These are phyloP conservation scores for Zeugodacus cucurbitae DNA, from an alignment of 1,140 invertebrate genomes.

Conservation along the genomic window DNA sequence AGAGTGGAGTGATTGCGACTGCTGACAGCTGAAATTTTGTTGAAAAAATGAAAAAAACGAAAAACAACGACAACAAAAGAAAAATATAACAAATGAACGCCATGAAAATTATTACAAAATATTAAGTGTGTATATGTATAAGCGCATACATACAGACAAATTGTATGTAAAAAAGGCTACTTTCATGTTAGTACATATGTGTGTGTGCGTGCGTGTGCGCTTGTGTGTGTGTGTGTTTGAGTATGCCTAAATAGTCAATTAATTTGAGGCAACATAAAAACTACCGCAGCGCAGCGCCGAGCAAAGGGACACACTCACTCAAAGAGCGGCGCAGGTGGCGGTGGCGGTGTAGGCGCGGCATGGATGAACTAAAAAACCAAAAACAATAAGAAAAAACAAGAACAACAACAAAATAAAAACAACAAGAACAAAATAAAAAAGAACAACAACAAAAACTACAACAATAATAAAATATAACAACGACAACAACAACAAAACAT, in stretches of 20 bases:
- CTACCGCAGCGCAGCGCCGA: background rate
- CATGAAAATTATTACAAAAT: too few species aligned
- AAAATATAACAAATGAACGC: background rate
- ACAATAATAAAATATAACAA: background rate
- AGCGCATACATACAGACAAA: too few species aligned
- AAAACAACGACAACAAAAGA: background rate
- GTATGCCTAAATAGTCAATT: slow-evolving; percentile 35
- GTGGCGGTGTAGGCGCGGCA: background rate
- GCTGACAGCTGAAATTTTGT: background rate
- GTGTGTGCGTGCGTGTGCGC: background rate
- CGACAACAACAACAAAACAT: background rate
- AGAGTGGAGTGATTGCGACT: too few species aligned
- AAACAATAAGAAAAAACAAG: background rate
- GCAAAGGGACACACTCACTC: too few species aligned
- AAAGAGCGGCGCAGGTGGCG: background rate
- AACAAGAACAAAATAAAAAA: too few species aligned
- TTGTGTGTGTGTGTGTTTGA: background rate
- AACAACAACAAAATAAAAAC: background rate
- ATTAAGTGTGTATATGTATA: too few species aligned
- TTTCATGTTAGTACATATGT: background rate
- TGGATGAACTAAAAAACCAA: background rate
- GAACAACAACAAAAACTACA: too few species aligned
- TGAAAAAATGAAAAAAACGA: background rate
- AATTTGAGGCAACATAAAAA: slow-evolving; percentile 9
- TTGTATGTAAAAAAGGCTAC: too few species aligned